phyloP scores from a whole-genome alignment of 2,113 vertebrate species.

The Cnemophilus loriae region DNA sequence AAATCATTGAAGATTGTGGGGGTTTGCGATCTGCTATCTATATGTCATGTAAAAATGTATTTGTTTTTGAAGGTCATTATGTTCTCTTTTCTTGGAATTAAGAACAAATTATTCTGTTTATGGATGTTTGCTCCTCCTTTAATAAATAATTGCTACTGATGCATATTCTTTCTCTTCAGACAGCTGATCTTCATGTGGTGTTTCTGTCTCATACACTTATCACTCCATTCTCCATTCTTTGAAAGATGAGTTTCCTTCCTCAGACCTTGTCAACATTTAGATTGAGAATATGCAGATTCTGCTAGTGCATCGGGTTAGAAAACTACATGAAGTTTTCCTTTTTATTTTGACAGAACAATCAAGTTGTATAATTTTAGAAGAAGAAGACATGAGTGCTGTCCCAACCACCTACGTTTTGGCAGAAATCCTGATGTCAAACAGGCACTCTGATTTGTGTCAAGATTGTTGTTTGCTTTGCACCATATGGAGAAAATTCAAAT shows the following conservation, averaged over 20 bases:
- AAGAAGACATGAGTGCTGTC: background rate
- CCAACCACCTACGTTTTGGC: constrained; percentile 1
- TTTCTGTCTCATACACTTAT: background rate
- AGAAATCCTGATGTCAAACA: constrained; percentile 21
- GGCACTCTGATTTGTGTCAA: constrained; percentile 1
- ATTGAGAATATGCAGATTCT: background rate
- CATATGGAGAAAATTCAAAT: constrained; percentile 12
- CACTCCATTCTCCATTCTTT: background rate
- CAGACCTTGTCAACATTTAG: background rate
- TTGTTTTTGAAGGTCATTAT: background rate
- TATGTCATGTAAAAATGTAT: background rate
- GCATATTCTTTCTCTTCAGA: background rate
- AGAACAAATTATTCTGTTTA: background rate
- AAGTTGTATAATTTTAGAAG: constrained; percentile 11
- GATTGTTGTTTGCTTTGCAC: background rate
- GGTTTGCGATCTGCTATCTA: background rate
- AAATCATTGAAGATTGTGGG: background rate
- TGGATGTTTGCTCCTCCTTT: background rate
- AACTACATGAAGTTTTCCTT: too few species aligned
- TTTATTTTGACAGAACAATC: constrained; percentile 29
- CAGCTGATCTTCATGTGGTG: background rate
- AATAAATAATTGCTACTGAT: background rate
- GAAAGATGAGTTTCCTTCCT: background rate
- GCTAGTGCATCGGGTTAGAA: background rate
- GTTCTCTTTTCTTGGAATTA: background rate